A percentile compares a stretch with the other conserved stretches of the same genome.
Evolutionary conservation across 2,888 invertebrate species (phyloP).

Genomic region (Plagodis pulveraria): DNA sequence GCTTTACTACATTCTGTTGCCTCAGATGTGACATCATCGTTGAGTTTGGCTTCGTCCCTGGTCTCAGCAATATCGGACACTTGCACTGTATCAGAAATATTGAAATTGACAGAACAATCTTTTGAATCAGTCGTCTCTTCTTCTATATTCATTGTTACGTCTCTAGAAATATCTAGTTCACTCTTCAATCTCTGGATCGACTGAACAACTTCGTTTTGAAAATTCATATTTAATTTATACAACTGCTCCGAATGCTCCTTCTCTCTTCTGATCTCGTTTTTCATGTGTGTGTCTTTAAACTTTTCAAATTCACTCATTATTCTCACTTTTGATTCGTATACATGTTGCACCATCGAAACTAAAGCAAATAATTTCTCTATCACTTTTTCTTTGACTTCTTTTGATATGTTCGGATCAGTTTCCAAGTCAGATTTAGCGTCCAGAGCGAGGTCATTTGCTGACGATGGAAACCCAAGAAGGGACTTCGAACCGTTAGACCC

Average conservation of each 20-base stretch:
- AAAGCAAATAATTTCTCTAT: slow-evolving; percentile 73
- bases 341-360: slow-evolving; percentile 78
- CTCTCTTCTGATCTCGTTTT: slow-evolving; percentile 71
- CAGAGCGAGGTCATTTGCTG: slow-evolving; percentile 76
- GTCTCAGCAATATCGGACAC: slow-evolving; percentile 27
- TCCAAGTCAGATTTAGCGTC: slow-evolving; percentile 79
- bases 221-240: slow-evolving; percentile 78
- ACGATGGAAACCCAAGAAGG: slow-evolving; percentile 75
- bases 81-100: slow-evolving; percentile 48
- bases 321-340: slow-evolving; percentile 77
- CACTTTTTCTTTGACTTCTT: slow-evolving; percentile 74
- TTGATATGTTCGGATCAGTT: slow-evolving; percentile 72
- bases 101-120: slow-evolving; percentile 64
- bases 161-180: slow-evolving; percentile 71
- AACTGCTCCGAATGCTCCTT: slow-evolving; percentile 77
- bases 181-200: slow-evolving; percentile 74
- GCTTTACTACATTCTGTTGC: slow-evolving; percentile 16
- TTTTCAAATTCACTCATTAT: slow-evolving; percentile 76
- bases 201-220: slow-evolving; percentile 77
- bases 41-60: slow-evolving; percentile 34
- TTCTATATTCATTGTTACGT: slow-evolving; percentile 54
- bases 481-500: slow-evolving; percentile 63
- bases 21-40: slow-evolving; percentile 34
- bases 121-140: slow-evolving; percentile 45
- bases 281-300: slow-evolving; percentile 74